Evolutionary conservation across 2,888 invertebrate species (phyloP), one percentile per base, ranked within the genome.

Genomic region (Trissoscelio sp.): DNA sequence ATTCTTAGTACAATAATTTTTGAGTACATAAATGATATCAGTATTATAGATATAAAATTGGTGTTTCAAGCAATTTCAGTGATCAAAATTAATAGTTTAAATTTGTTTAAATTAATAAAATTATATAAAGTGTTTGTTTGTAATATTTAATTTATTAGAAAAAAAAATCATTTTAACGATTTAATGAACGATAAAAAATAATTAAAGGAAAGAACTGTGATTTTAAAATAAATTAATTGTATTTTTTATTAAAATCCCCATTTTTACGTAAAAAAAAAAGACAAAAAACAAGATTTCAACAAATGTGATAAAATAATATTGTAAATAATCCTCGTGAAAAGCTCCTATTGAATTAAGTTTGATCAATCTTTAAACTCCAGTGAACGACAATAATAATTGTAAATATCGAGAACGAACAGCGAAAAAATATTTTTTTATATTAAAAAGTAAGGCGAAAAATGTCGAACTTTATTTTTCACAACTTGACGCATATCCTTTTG

Each of bases 401-500:
- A 62, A 62, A 72, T 72, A 37, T 0, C 34, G 24, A 24, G 24
- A 69, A 46, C n/a, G 20, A 60, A 11, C 22, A 22, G n/a, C 58
- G 42, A 62, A 39, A 48, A 60, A 5, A 22, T 55, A 37, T 62
- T 60, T 44, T 62, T 60, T 44, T 55, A 60, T 73, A 58, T 58
- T 22, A 42, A 16, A 44, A 58, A 70, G 53, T 14, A 34, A 46
- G 31, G 11, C 11, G 46, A 62, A 53, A 37, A 55, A 39, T 51
- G 55, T 64, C 55, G 20, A 73, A 53, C 34, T 55, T 60, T 44
- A 34, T 73, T 62, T 72, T 73, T 64, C 73, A 64, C 14, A 46
- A 64, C 62, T 64, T 73, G 73, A 73, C 73, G 62, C 20, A 64
- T 64, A 55, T 73, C 62, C 44, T n/a, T 73, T 73, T 73, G 73